Base-by-base conservation (phyloP, 2,797 vertebrate genomes). In the Apodemus agrarius region DNA sequence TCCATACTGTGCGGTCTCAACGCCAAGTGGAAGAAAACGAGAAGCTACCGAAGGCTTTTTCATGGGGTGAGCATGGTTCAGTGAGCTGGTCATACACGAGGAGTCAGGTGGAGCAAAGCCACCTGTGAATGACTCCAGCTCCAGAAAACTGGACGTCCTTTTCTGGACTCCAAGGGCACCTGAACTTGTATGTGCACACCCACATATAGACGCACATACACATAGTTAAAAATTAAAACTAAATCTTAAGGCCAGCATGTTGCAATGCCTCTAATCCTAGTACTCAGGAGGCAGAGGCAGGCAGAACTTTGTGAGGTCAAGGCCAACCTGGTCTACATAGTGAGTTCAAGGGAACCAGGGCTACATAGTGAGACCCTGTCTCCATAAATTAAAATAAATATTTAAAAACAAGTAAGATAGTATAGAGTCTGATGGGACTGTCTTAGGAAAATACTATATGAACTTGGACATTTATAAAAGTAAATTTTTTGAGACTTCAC, bases 361-460 rank as follows among this genome's bases (percentile, higher is more conserved):
- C 26, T 84, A 65, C 17, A 46, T 4, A 65, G 29, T 34, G 40
- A 84, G 83, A 93, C 65, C 11, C 43, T 85, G 31, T 93, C 90
- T 87, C 63, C 88, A 87, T 52, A 91, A 83, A 82, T 37, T 24
- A 57, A 81, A 63, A 40, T 29, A 83, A 61, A 83, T 3, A 10
- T 82, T 37, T 22, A 87, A 88, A 94, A 79, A 75, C 61, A 26
- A 13, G 78, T 69, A 57, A 46, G 29, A n/a, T 90, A 52, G 89
- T 59, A 83, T 17, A 29, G 49, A 91, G 76, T 74, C 81, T 86
- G 31, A 80, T 91, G 63, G 34, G 3, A 54, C 67, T 84, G 57
- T 40, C 37, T 89, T 63, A 87, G 63, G 72, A 90, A 94, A 96
- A 92, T 61, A 61, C 37, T 24, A 46, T 80, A 93, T 69, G 43